A percentile compares a stretch with the other conserved stretches of the same genome.
phyloP scores from a whole-genome alignment of 2,797 vertebrate species.

The Diglossa cyanea region DNA sequence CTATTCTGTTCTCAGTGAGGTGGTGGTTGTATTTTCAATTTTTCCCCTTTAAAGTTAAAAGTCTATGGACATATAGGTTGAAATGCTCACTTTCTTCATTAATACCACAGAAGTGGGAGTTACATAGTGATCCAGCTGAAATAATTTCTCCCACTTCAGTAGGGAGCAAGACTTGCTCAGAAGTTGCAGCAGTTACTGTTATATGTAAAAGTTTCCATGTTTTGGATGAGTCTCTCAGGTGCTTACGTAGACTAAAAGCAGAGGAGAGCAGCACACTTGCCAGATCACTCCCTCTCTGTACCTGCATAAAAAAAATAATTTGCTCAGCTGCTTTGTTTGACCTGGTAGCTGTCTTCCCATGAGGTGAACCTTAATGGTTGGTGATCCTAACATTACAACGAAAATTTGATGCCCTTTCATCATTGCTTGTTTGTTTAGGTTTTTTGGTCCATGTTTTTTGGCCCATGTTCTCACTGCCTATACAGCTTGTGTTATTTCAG shows the following conservation, averaged over 20 bases:
- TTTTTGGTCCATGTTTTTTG: background rate
- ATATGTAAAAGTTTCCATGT: background rate
- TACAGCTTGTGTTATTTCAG: background rate
- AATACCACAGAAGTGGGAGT: background rate
- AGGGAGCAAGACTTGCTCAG: background rate
- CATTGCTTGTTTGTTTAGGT: background rate
- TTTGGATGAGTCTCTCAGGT: background rate
- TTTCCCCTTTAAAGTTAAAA: background rate
- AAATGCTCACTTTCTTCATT: background rate
- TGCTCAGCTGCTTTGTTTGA: background rate
- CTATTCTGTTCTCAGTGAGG: background rate
- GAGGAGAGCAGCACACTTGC: background rate
- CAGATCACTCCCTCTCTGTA: fast-evolving
- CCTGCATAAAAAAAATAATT: background rate
- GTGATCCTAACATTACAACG: background rate
- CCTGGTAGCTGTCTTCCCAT: background rate
- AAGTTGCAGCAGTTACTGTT: background rate
- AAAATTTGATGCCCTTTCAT: background rate
- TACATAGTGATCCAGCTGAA: background rate
- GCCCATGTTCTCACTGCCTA: background rate
- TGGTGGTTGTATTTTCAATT: background rate
- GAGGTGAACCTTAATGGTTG: background rate
- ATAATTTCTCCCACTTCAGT: background rate
- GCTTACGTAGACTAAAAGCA: background rate
- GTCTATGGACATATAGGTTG: background rate